Evolutionary conservation across 2,113 vertebrate species (phyloP).

Genomic region (Leptosomus discolor): DNA sequence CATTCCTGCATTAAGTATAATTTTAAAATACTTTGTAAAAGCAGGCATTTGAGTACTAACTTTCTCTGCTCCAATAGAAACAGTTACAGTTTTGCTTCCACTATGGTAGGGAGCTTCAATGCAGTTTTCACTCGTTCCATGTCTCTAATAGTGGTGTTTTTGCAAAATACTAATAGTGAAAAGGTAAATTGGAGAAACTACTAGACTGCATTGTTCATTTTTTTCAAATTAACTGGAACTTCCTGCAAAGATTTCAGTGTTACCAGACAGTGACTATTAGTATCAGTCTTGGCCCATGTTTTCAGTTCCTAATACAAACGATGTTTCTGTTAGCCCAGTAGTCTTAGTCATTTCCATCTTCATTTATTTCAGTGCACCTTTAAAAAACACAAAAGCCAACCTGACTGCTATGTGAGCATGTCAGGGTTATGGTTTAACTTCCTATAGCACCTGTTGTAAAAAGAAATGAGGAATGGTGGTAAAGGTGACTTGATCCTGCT

Average conservation of each 20-base stretch:
- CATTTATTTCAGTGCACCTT: neutral
- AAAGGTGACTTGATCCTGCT: neutral
- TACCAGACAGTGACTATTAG: neutral
- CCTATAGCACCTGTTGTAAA: neutral
- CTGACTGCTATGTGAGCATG: neutral
- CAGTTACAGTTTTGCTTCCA: conserved; percentile 61
- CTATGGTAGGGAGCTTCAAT: conserved; percentile 11
- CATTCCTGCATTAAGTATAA: conserved; percentile 43
- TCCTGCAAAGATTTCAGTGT: neutral
- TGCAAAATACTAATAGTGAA: neutral
- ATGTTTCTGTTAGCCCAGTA: neutral
- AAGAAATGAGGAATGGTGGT: neutral
- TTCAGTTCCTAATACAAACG: neutral
- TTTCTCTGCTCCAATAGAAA: neutral
- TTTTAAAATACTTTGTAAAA: conserved; percentile 24
- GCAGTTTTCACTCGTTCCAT: neutral
- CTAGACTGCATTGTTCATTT: neutral
- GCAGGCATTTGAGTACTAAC: neutral
- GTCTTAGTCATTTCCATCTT: neutral
- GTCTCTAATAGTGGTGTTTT: conserved; percentile 1
- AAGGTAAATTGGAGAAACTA: neutral
- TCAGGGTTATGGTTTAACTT: neutral
- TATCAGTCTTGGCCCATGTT: neutral
- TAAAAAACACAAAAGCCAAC: neutral
- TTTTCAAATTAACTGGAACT: neutral